Percentiles rank a stretch among this genome's conserved stretches.
These are phyloP conservation scores for Cosmia trapezina DNA, from an alignment of 2,888 invertebrate genomes.

Conservation along the genomic window DNA sequence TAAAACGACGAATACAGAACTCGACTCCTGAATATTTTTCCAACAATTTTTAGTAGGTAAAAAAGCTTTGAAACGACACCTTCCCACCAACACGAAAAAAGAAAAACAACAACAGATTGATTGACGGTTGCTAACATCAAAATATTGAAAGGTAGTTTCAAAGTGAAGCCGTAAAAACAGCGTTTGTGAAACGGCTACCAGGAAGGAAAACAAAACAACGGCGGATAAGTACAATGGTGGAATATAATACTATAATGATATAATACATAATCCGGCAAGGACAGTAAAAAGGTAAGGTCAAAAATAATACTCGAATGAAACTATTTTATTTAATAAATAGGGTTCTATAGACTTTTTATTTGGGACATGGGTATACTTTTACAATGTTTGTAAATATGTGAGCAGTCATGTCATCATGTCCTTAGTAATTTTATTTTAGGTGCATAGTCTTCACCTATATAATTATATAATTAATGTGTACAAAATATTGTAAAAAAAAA, in stretches of 20 bases:
- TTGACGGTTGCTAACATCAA: conserved; percentile 19
- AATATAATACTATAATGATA: background rate
- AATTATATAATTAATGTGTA: no score
- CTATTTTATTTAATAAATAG: no score
- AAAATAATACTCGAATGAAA: background rate
- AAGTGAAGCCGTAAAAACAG: conserved; percentile 15
- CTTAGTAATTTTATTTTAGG: no score
- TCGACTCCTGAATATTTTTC: background rate
- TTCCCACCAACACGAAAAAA: background rate
- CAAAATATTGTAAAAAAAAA: no score
- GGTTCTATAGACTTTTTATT: no score
- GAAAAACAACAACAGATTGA: background rate
- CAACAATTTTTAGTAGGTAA: background rate
- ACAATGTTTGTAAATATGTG: no score
- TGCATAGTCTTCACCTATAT: no score
- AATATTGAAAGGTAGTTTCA: conserved; percentile 20
- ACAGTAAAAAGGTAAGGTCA: background rate
- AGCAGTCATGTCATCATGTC: no score
- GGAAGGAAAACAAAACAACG: background rate
- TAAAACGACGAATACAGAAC: background rate
- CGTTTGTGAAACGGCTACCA: conserved; percentile 7
- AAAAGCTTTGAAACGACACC: background rate
- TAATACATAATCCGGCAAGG: background rate
- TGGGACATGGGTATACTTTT: no score
- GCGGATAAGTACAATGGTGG: background rate